Conservation (phyloP, 2,113 vertebrate species). For the Amphiprion ocellaris region DNA sequence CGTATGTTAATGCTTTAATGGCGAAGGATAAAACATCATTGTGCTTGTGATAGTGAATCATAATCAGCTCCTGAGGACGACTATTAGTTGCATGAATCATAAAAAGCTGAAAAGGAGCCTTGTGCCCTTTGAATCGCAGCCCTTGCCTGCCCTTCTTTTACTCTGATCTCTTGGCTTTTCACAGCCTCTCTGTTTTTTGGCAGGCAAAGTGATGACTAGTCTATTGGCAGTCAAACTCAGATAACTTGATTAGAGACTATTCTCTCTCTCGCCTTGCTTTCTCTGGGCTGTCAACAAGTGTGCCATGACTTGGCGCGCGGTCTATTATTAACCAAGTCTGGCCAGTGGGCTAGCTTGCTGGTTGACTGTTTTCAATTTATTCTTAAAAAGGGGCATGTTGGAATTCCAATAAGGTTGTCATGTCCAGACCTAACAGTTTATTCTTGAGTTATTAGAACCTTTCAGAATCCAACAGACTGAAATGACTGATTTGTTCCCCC, state of each 20-base stretch:
- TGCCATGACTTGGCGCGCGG: slow-evolving; percentile 41
- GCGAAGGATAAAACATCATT: slow-evolving; percentile 50
- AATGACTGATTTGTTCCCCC: not conserved
- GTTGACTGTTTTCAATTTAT: slow-evolving; percentile 64
- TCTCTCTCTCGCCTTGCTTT: slow-evolving; percentile 37
- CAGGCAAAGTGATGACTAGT: slow-evolving; percentile 57
- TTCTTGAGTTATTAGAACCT: slow-evolving; percentile 14
- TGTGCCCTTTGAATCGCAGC: slow-evolving; percentile 36
- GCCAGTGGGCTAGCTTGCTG: slow-evolving; percentile 19
- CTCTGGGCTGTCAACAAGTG: slow-evolving; percentile 59
- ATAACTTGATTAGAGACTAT: slow-evolving; percentile 67
- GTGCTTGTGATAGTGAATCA: slow-evolving; percentile 50
- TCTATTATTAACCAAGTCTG: slow-evolving; percentile 49
- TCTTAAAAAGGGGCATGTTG: slow-evolving; percentile 41
- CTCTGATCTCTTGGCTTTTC: slow-evolving; percentile 53
- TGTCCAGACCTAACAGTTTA: not conserved
- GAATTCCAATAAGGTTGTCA: slow-evolving; percentile 32
- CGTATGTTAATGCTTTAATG: slow-evolving; percentile 57
- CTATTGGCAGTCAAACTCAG: slow-evolving; percentile 57
- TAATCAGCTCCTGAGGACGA: slow-evolving; percentile 57
- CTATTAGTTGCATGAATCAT: slow-evolving; percentile 53
- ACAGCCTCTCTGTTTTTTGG: slow-evolving; percentile 34
- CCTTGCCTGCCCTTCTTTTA: slow-evolving; percentile 43
- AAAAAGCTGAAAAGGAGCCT: slow-evolving; percentile 31
- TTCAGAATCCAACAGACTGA: not conserved